Conservation (phyloP, 2,797 vertebrate genomes). For the Argya squamiceps region DNA sequence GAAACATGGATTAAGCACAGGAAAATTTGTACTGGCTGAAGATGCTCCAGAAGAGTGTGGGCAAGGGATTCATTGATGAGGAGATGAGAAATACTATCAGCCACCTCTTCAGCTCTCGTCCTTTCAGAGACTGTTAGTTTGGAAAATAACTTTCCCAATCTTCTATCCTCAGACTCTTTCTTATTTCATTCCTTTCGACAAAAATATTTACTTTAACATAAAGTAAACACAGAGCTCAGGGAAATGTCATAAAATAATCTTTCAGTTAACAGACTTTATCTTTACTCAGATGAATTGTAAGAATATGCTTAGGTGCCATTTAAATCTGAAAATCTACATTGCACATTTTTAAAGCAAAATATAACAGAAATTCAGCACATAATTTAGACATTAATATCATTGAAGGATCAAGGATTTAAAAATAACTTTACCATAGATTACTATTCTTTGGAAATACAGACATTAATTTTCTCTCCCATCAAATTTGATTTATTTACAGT, state of each 20-base stretch:
- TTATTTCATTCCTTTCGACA: background rate
- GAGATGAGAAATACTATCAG: background rate
- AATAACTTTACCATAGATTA: background rate
- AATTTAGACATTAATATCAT: background rate
- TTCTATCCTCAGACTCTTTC: background rate
- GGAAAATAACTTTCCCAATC: background rate
- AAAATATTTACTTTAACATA: slow-evolving; percentile 1
- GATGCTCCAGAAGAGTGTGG: background rate
- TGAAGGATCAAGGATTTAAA: background rate
- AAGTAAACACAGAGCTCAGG: background rate
- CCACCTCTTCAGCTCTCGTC: background rate
- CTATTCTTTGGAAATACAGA: background rate
- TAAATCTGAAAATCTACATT: background rate
- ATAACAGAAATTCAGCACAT: background rate
- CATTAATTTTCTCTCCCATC: background rate
- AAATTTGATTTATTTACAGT: background rate
- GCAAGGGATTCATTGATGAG: background rate
- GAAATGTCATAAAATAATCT: background rate
- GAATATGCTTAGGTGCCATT: background rate
- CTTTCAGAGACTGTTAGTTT: background rate
- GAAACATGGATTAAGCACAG: background rate
- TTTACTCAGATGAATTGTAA: background rate
- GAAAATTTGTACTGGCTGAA: background rate
- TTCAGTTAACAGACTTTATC: background rate
- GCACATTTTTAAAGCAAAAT: background rate